Evolutionary conservation across 2,888 invertebrate genomes (phyloP), one percentile per base, ranked within the genome.

Genomic region (Epirrhoe alternata): DNA sequence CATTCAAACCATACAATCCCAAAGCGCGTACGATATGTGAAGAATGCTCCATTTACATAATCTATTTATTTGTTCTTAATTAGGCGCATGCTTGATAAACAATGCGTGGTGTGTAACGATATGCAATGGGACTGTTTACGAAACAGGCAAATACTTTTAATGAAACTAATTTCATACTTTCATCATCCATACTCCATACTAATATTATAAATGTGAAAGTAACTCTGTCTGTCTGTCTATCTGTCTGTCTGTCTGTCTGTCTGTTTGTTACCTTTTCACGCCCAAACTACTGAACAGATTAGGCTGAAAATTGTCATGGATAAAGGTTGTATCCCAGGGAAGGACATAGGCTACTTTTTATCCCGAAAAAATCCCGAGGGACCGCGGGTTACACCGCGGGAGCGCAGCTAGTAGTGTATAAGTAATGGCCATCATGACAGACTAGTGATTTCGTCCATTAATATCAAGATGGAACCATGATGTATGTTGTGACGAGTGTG

Each of bases 41-140:
- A 58, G 52, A 33, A 59, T 64, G 69, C 64, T 64, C 69, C 59
- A 64, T 69, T 69, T 69, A 62, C 65, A 62, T 61, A 65, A 65
- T 70, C 63, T 68, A 65, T 66, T 66, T 70, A 72, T 67, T 60
- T 61, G 66, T 67, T 68, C 63, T 56, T 72, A 68, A 67, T 63
- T 56, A 61, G 61, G 57, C 59, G 17, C 58, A 52, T 61, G 56
- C 54, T 69, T 64, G 65, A 61, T 66, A 61, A 61, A 66, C 64
- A 66, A 70, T 62, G 52, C 58, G 53, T 54, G 33, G 54, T 57
- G 49, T 61, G 61, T 66, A 60, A 63, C 55, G 59, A 60, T 64
- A 59, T 56, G 67, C 53, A 61, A 54, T 57, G 45, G 56, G 47
- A 35, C 53, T 51, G 7, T 30, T 63, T 67, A 64, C 56, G 47